A percentile compares a stretch with the other conserved stretches of the same genome.
Evolutionary conservation across 1,140 invertebrate genomes (phyloP).

Genomic region (Diorhabda sublineata): DNA sequence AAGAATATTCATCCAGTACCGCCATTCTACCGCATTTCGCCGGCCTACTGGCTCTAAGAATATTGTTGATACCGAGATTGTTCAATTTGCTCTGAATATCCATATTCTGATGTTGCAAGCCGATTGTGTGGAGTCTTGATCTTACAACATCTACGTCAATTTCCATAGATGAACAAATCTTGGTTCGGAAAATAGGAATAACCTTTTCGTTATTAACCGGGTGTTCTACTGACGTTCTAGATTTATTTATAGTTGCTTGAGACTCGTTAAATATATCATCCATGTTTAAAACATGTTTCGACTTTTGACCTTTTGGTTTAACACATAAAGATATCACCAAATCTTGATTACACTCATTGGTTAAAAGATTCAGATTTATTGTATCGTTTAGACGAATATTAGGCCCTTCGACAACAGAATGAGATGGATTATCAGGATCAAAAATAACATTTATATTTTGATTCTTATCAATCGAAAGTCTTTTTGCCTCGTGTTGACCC

Average conservation of each 20-base stretch:
- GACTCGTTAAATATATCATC: constrained; percentile 27
- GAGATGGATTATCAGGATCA: constrained; percentile 14
- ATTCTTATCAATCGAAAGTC: not conserved
- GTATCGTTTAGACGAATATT: constrained; percentile 26
- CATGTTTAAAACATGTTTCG: constrained; percentile 9
- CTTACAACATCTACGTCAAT: constrained; percentile 31
- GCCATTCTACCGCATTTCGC: constrained; percentile 39
- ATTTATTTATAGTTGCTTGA: not conserved
- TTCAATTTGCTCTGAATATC: constrained; percentile 29
- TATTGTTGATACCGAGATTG: constrained; percentile 31
- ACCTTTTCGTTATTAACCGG: not conserved
- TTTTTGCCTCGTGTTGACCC: not conserved
- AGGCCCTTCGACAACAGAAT: constrained; percentile 15
- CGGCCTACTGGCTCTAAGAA: constrained; percentile 33
- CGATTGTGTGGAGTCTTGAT: constrained; percentile 20
- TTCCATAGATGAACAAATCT: constrained; percentile 35
- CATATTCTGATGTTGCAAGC: constrained; percentile 28
- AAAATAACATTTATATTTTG: constrained; percentile 19
- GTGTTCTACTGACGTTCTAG: not conserved
- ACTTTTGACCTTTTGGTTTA: constrained; percentile 17
- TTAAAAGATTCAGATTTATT: constrained; percentile 24
- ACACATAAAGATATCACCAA: constrained; percentile 27
- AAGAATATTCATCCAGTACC: constrained; percentile 33
- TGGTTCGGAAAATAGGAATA: constrained; percentile 28
- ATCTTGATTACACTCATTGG: constrained; percentile 20